Conservation (phyloP, 2,888 invertebrate genomes). For the Parnassius smintheus region DNA sequence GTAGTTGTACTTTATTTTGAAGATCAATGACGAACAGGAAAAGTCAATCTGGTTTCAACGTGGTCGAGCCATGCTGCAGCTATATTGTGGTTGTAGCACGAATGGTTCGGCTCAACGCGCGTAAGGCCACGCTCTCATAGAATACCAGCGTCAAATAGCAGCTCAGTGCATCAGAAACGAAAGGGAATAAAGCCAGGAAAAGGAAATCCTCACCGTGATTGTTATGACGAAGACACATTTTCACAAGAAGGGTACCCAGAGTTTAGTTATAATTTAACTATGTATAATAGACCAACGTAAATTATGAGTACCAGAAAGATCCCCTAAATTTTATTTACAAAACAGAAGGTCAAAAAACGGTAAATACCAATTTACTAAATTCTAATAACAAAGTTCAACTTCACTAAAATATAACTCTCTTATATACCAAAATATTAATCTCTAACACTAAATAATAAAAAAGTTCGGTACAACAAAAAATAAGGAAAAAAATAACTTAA, state of each 20-base stretch:
- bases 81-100: too few relatives aligned
- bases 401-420: background rate
- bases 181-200: conserved; percentile 4
- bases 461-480: too few relatives aligned
- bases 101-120: too few relatives aligned
- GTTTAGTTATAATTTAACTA: background rate
- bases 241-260: background rate
- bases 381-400: background rate
- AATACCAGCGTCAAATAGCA: too few relatives aligned
- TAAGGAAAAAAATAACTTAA: too few relatives aligned
- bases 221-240: background rate
- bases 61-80: too few relatives aligned
- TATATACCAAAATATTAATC: too few relatives aligned
- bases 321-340: background rate
- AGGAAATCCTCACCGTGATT: background rate
- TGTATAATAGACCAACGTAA: background rate
- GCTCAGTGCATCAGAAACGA: conserved; percentile 4
- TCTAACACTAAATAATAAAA: too few relatives aligned
- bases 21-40: too few relatives aligned
- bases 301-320: background rate
- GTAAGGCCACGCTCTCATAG: too few relatives aligned
- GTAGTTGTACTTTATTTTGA: too few relatives aligned
- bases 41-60: too few relatives aligned
- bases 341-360: conserved; percentile 2
- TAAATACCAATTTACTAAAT: background rate